Evolutionary conservation across 2,888 invertebrate species (phyloP).

Genomic region (Leistus spinibarbis): DNA sequence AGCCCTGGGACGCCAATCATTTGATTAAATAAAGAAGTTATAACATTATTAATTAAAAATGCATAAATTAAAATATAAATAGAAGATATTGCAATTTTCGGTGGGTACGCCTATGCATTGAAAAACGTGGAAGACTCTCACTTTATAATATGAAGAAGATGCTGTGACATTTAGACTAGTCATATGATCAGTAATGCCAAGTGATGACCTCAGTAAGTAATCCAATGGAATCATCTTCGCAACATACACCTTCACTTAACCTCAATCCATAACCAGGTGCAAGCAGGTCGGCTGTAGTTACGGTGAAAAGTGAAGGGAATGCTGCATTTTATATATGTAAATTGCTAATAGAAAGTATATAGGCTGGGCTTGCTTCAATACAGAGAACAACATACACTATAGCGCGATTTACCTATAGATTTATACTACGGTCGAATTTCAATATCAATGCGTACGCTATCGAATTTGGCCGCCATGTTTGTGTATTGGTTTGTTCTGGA

Average conservation of each 20-base stretch:
- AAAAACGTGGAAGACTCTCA: constrained; percentile 35
- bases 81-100: neutral
- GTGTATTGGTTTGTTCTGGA: neutral
- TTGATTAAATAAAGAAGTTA: neutral
- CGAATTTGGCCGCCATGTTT: neutral
- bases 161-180: constrained; percentile 39
- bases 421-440: neutral
- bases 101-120: neutral
- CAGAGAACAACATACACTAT: neutral
- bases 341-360: constrained; percentile 39
- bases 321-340: constrained; percentile 40
- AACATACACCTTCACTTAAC: neutral
- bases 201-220: constrained; percentile 35
- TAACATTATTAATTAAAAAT: neutral
- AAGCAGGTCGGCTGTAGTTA: constrained; percentile 16
- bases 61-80: neutral
- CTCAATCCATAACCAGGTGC: neutral
- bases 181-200: constrained; percentile 39
- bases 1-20: no score
- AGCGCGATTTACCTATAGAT: neutral
- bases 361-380: constrained; percentile 25
- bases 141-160: constrained; percentile 39
- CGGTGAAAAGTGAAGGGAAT: constrained; percentile 40
- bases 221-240: neutral
- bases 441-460: neutral